phyloP scores from a whole-genome alignment of 2,113 vertebrate genomes.

The Micronisus gabar region DNA sequence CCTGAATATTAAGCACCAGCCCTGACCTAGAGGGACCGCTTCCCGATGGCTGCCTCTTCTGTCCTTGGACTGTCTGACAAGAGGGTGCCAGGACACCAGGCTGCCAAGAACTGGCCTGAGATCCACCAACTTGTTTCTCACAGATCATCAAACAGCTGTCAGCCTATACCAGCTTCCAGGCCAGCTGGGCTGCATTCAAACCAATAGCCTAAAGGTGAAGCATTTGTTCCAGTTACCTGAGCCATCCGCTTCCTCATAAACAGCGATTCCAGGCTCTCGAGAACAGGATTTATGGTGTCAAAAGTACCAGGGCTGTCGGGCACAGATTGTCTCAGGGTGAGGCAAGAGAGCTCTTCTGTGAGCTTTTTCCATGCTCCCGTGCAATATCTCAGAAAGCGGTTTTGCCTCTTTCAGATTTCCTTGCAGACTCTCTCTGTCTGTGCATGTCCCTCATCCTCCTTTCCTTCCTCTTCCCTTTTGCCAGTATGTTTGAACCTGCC shows the following conservation, averaged over 20 bases:
- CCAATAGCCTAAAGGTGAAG: slow-evolving; percentile 55
- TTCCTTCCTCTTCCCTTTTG: neutral
- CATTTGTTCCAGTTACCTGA: slow-evolving; percentile 58
- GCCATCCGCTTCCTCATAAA: neutral
- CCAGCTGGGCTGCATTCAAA: slow-evolving; percentile 42
- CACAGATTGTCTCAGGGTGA: neutral
- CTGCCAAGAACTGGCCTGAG: slow-evolving; percentile 46
- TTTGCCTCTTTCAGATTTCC: neutral
- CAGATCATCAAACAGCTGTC: slow-evolving; percentile 48
- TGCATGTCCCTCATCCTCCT: accelerated
- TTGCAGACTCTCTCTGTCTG: neutral
- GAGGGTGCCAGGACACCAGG: slow-evolving; percentile 11
- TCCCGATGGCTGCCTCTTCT: slow-evolving; percentile 17
- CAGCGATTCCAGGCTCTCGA: neutral
- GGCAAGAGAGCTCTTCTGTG: neutral
- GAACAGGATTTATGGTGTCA: slow-evolving; percentile 18
- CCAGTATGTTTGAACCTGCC: neutral
- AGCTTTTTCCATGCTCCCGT: neutral
- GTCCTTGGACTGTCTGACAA: slow-evolving; percentile 15
- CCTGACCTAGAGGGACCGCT: slow-evolving; percentile 17
- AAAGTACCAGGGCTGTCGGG: neutral
- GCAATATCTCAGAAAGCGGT: accelerated
- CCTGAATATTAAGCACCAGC: neutral
- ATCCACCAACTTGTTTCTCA: slow-evolving; percentile 11
- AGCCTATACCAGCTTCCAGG: neutral